Evolutionary conservation across 2,113 vertebrate genomes (phyloP).

Genomic region (Emydocephalus ijimae): DNA sequence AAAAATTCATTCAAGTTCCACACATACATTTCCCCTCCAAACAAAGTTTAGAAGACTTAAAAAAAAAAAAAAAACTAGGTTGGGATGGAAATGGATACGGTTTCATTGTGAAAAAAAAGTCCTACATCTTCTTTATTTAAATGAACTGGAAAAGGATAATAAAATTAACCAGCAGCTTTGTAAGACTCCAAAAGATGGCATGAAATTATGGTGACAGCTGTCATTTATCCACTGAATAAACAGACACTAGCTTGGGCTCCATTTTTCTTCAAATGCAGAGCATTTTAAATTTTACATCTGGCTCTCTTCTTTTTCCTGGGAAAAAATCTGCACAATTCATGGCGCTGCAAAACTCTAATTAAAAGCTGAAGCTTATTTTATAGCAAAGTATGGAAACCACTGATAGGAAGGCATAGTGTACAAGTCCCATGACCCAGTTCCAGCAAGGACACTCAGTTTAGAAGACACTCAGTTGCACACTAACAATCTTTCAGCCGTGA

Average conservation of each 20-base stretch:
- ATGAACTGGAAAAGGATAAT: not conserved
- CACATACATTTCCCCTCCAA: not conserved
- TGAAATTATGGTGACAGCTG: conserved; percentile 12
- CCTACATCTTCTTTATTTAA: not conserved
- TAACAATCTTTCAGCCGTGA: not conserved
- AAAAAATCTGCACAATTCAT: conserved; percentile 16
- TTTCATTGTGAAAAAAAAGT: not conserved
- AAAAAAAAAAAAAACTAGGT: not conserved
- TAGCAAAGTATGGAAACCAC: not conserved
- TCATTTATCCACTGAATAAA: conserved; percentile 9
- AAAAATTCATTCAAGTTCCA: not conserved
- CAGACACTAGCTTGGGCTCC: not conserved
- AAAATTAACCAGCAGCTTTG: conserved; percentile 2
- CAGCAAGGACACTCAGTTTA: too few species aligned
- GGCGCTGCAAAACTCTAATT: not conserved
- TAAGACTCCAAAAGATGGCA: not conserved
- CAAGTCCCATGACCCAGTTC: not conserved
- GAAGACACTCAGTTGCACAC: not conserved
- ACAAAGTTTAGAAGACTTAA: not conserved
- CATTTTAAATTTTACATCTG: not conserved
- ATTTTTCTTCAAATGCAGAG: not conserved
- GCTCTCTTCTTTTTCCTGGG: not conserved
- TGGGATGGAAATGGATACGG: not conserved
- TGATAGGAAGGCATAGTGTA: not conserved
- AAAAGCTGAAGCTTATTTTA: not conserved